Percentiles rank a stretch among this genome's conserved stretches.
Conservation (phyloP, 2,888 invertebrate species). For the Troides aeacus region DNA sequence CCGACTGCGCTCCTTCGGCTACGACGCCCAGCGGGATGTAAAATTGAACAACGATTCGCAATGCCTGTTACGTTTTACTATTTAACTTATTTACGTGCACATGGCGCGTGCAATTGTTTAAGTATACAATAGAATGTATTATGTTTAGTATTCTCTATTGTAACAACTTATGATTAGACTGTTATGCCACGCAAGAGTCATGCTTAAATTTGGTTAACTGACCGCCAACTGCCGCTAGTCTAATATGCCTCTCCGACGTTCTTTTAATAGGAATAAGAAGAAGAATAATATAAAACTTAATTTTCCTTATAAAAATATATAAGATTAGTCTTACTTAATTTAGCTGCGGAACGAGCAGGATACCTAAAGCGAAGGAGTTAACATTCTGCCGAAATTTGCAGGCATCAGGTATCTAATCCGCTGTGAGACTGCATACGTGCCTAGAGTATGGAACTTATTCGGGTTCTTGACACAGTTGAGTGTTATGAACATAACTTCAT, state of each 20-base stretch:
- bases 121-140: not conserved
- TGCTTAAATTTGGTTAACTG: too few species aligned
- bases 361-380: conserved; percentile 31
- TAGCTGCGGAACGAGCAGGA: not conserved
- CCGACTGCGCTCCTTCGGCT: conserved; percentile 49
- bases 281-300: too few species aligned
- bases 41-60: conserved; percentile 64
- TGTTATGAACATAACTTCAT: conserved; percentile 65
- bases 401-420: conserved; percentile 43
- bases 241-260: too few species aligned
- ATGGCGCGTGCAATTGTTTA: not conserved
- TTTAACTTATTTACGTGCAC: conserved; percentile 20
- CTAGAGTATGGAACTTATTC: conserved; percentile 56
- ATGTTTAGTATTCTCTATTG: not conserved
- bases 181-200: too few species aligned
- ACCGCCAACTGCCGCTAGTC: too few species aligned
- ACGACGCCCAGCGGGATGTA: conserved; percentile 72
- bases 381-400: conserved; percentile 39
- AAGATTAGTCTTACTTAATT: too few species aligned
- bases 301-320: too few species aligned
- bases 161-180: too few species aligned
- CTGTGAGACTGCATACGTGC: conserved; percentile 48
- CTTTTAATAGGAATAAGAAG: too few species aligned
- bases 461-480: conserved; percentile 56
- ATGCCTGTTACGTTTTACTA: conserved; percentile 50